Base-by-base conservation (phyloP, 2,113 vertebrate species). In the Pomatostomus ruficeps region DNA sequence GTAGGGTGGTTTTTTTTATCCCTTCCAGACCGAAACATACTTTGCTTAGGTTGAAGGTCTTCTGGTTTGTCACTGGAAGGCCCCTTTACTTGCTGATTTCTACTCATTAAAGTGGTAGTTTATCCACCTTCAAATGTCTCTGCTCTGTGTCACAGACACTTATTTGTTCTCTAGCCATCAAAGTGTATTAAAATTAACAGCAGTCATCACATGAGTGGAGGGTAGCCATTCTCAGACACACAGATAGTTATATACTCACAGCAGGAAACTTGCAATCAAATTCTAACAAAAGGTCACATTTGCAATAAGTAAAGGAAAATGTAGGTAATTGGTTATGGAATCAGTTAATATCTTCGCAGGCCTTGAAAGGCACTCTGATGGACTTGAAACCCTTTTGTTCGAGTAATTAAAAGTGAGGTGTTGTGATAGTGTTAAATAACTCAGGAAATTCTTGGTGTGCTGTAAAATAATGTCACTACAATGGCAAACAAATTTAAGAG, bases 221-320 rank as follows among this genome's bases (percentile, higher is more conserved):
- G 97, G 95, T 93, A 96, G 97, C 95, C 94, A 36, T 96, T 96
- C 97, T 93, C 91, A 94, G 97, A 96, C 91, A 89, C 94, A 88
- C 79, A 97, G 79, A 96, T 95, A 88, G 96, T 96, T 97, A 96
- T 96, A 96, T 95, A 85, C 97, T 96, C 97, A 94, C 97, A 96
- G 98, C 97, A 95, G 98, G 98, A 98, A 98, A 98, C 98, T 98
- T 97, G 98, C 98, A 98, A 98, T 99, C 98, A 99, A 98, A 98
- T 98, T 98, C 97, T 97, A 98, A 97, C 97, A 96, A 99, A 99
- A 99, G 99, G 99, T 99, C 99, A 99, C 99, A 99, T 99, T 99
- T 99, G 99, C 99, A 99, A 99, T 98, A 98, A 98, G 98, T 98
- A 96, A 97, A 95, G 95, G 96, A 98, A 98, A 98, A 98, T 96